Conservation (phyloP, 2,113 vertebrate genomes). For the Grantiella picta region DNA sequence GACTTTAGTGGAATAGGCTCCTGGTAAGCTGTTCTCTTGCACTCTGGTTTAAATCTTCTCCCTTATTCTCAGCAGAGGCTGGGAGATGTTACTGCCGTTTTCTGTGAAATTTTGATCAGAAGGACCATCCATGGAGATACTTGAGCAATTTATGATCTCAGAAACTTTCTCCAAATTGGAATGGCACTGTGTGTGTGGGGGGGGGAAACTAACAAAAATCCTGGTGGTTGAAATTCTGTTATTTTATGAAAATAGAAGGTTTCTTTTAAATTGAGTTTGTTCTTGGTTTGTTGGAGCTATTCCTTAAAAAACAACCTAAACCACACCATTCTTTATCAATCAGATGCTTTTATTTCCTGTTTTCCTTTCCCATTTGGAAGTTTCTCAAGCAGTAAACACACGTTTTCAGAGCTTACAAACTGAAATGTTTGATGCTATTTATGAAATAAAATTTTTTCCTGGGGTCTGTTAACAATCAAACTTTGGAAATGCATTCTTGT, state of each 20-base stretch:
- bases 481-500: background rate
- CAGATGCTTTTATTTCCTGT: background rate
- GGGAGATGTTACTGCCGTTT: background rate
- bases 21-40: background rate
- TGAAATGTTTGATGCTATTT: background rate
- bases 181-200: too few relatives aligned
- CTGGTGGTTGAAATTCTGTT: background rate
- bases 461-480: background rate
- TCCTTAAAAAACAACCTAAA: background rate
- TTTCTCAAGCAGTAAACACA: background rate
- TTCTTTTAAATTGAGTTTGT: background rate
- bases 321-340: background rate
- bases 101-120: background rate
- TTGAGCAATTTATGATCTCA: background rate
- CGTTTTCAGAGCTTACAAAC: background rate
- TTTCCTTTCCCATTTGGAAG: background rate
- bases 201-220: background rate
- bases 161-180: background rate
- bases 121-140: background rate
- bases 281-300: background rate
- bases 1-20: background rate
- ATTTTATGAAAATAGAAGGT: background rate
- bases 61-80: background rate
- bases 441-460: background rate
- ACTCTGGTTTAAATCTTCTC: background rate